Percentiles rank a stretch among this genome's conserved stretches.
These are phyloP conservation scores for Drosophila erecta DNA, from an alignment of 1,140 invertebrate genomes.

Conservation along the genomic window DNA sequence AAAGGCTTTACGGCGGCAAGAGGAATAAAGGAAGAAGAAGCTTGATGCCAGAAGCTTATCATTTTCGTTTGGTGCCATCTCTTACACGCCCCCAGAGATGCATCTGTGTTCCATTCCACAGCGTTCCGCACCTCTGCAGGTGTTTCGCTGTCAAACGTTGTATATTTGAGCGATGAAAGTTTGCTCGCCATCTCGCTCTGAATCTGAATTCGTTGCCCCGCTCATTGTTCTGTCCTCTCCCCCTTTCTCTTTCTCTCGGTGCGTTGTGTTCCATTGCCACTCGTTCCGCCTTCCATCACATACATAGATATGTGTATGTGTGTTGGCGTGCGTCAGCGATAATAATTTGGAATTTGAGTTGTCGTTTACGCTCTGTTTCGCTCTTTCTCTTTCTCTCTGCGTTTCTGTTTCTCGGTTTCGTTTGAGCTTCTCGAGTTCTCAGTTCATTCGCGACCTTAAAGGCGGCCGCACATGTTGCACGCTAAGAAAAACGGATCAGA, in stretches of 20 bases:
- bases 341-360: constrained; percentile 53
- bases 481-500: constrained; percentile 7
- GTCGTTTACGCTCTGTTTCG: constrained; percentile 6
- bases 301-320: neutral
- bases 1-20: constrained; percentile 7
- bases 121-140: neutral
- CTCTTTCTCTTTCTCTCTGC: neutral
- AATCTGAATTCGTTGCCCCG: neutral
- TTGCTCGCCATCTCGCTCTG: constrained; percentile 15
- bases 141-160: constrained; percentile 37
- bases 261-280: constrained; percentile 20
- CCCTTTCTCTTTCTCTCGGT: constrained; percentile 7
- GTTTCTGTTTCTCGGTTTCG: constrained; percentile 38
- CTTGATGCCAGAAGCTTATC: constrained; percentile 19
- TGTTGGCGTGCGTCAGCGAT: constrained; percentile 41
- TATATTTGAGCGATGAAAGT: constrained; percentile 14
- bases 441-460: constrained; percentile 70
- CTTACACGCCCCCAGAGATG: constrained; percentile 15
- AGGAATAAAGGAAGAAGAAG: constrained; percentile 1
- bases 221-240: constrained; percentile 4
- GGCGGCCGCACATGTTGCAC: constrained; percentile 62
- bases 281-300: constrained; percentile 26
- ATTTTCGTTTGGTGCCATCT: constrained; percentile 8
- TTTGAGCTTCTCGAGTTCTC: constrained; percentile 19
- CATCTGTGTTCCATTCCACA: constrained; percentile 15